Percentiles rank a stretch among this genome's conserved stretches.
Evolutionary conservation across 2,113 vertebrate genomes (phyloP).

Genomic region (Tupaia chinensis): DNA sequence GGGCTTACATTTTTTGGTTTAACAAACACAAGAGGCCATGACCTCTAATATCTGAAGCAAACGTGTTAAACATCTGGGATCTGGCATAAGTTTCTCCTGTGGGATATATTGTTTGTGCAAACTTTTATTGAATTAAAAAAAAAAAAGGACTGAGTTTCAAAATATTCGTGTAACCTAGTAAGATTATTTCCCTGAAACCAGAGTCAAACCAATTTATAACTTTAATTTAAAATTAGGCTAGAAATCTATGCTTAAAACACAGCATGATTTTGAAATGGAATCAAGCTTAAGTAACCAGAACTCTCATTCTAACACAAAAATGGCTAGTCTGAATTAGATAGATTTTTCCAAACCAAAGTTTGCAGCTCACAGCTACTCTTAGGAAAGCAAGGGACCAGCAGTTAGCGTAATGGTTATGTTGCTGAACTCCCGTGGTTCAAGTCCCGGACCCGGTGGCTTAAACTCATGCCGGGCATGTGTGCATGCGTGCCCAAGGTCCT

Average conservation of each 20-base stretch:
- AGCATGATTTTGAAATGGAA: not conserved
- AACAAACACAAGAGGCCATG: slow-evolving; percentile 85
- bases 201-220: slow-evolving; percentile 73
- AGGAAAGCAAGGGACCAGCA: no score
- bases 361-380: not conserved
- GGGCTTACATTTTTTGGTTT: slow-evolving; percentile 80
- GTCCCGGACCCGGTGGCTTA: no score
- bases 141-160: slow-evolving; percentile 83
- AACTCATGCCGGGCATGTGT: no score
- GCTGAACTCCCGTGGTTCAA: no score
- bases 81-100: slow-evolving; percentile 84
- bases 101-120: slow-evolving; percentile 85
- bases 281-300: not conserved
- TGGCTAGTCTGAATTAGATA: not conserved
- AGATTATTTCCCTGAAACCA: slow-evolving; percentile 80
- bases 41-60: slow-evolving; percentile 86
- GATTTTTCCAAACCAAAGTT: slow-evolving; percentile 19
- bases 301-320: not conserved
- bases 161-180: slow-evolving; percentile 86
- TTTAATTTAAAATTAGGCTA: slow-evolving; percentile 70
- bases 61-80: slow-evolving; percentile 87
- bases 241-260: slow-evolving; percentile 54
- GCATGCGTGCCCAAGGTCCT: no score
- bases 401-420: no score
- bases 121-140: slow-evolving; percentile 85